These are phyloP conservation scores for Amiota communis DNA, from an alignment of 2,888 invertebrate genomes.

Conservation along the genomic window DNA sequence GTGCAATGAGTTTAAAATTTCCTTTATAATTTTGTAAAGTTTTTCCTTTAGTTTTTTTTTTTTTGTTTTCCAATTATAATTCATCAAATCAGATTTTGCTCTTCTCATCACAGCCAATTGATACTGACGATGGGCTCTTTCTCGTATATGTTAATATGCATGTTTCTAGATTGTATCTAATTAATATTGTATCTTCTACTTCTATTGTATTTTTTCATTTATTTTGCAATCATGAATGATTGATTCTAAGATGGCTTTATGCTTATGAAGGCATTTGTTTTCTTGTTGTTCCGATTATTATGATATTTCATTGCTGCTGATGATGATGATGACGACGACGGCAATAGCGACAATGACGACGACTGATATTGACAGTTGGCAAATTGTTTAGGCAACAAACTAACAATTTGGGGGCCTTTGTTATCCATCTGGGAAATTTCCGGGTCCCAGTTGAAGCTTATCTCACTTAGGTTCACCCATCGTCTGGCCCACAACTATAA, in stretches of 20 bases:
- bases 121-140: slow-evolving; percentile 65
- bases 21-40: slow-evolving; percentile 10
- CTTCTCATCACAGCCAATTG: slow-evolving; percentile 72
- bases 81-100: slow-evolving; percentile 62
- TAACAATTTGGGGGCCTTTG: slow-evolving; percentile 72
- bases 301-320: slow-evolving; percentile 22
- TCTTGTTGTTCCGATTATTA: slow-evolving; percentile 26
- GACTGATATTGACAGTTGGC: slow-evolving; percentile 38
- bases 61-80: slow-evolving; percentile 39
- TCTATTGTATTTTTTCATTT: background rate
- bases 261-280: slow-evolving; percentile 17
- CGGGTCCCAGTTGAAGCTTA: slow-evolving; percentile 74
- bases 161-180: background rate
- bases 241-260: background rate
- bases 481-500: slow-evolving; percentile 86
- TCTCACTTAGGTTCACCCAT: slow-evolving; percentile 79
- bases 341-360: slow-evolving; percentile 30
- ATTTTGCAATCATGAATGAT: slow-evolving; percentile 9
- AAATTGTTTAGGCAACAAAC: slow-evolving; percentile 47
- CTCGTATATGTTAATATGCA: background rate
- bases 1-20: slow-evolving; percentile 36
- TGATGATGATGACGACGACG: slow-evolving; percentile 29
- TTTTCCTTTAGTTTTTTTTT: too few species aligned
- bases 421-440: slow-evolving; percentile 74
- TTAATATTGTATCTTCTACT: background rate